Evolutionary conservation across 2,113 vertebrate genomes (phyloP), one percentile per base, ranked within the genome.

Genomic region (Gopherus flavomarginatus): DNA sequence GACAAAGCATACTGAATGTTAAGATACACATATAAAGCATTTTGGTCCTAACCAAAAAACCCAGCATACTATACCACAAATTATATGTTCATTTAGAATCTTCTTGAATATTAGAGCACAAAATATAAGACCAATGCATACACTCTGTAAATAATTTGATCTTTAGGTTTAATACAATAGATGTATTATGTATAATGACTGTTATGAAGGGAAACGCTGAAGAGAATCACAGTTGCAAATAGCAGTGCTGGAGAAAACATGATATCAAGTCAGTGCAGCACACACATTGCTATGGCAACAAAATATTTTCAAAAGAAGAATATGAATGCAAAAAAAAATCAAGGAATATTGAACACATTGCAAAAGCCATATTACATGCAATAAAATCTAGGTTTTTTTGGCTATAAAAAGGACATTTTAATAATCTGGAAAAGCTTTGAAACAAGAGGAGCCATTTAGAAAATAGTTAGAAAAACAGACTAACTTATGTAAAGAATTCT

Each of bases 291-390:
- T 78, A 31, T 31, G 93, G 92, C 62, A 89, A 77, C 42, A 89
- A 88, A 91, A 42, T 50, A 81, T 38, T 97, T 94, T 90, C 89
- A 88, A 90, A 96, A 69, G 62, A 69, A 22, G 81, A 44, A 77
- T 1, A 2, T 4, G 31, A 52, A 91, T 92, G 59, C 69, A 57
- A 42, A 85, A 90, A 85, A 94, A 93, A 16, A 0, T 14, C 44
- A 79, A 72, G 62, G 24, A 56, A 87, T 44, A 69, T 38, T 42
- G 96, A 52, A 5, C 50, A 54, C 59, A 53, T 82, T 91, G 84
- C 69, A 87, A 80, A 86, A 89, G 62, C 52, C 35, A 35, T 49
- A 24, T 31, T 62, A 93, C 26, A 6, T 16, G 14, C 27, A 72
- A 8, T n/a, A 53, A 77, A 27, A 35, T 47, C 75, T 52, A 38